These are phyloP conservation scores for Lingula anatina DNA, from an alignment of 2,888 invertebrate species.

Conservation along the genomic window DNA sequence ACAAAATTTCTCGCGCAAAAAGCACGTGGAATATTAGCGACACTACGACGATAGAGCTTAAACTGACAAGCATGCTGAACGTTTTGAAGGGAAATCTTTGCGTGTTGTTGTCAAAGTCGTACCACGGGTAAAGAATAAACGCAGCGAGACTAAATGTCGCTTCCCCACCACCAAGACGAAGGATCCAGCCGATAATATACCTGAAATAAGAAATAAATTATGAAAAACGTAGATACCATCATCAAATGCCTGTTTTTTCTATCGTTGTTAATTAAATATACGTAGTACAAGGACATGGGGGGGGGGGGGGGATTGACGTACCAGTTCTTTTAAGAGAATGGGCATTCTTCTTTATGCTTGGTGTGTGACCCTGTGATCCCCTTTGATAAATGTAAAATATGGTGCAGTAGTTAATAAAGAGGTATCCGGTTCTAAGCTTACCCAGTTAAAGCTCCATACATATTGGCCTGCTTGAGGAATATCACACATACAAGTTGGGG, in stretches of 20 bases:
- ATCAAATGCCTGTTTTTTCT: too few relatives aligned
- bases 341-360: too few relatives aligned
- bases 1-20: slow-evolving; percentile 80
- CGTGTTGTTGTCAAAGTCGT: slow-evolving; percentile 20
- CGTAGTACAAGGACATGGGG: too few relatives aligned
- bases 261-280: too few relatives aligned
- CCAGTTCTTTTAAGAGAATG: too few relatives aligned
- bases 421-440: too few relatives aligned
- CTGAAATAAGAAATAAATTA: too few relatives aligned
- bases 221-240: too few relatives aligned
- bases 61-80: slow-evolving; percentile 76
- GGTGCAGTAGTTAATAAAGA: too few relatives aligned
- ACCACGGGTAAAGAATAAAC: slow-evolving; percentile 44
- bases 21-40: slow-evolving; percentile 62
- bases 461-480: slow-evolving; percentile 92
- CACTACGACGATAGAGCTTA: slow-evolving; percentile 31
- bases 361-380: too few relatives aligned
- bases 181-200: slow-evolving; percentile 43
- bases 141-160: slow-evolving; percentile 34
- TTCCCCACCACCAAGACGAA: slow-evolving; percentile 48
- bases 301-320: too few relatives aligned
- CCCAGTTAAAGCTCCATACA: slow-evolving; percentile 85
- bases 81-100: slow-evolving; percentile 96
- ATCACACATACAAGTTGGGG: slow-evolving; percentile 97
- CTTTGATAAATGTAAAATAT: too few relatives aligned